Evolutionary conservation across 2,113 vertebrate species (phyloP), one percentile per base, ranked within the genome.

Genomic region (Myrmecobius fasciatus): DNA sequence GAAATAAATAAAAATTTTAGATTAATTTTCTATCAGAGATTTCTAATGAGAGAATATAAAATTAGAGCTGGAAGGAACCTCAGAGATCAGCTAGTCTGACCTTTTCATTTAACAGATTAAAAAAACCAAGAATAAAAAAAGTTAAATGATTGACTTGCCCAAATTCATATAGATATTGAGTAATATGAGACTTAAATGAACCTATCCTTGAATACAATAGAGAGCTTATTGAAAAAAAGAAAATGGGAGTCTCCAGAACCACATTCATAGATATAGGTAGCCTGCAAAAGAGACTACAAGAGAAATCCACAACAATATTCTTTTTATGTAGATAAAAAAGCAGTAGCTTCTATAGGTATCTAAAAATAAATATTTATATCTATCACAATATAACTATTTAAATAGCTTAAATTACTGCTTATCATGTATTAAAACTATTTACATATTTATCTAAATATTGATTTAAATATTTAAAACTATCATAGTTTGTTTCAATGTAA

Each of bases 1-100:
- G n/a, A n/a, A n/a, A n/a, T n/a, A n/a, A n/a, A n/a, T n/a, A n/a
- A n/a, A n/a, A n/a, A n/a, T n/a, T n/a, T n/a, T n/a, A n/a, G n/a
- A n/a, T n/a, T n/a, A n/a, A n/a, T n/a, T n/a, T n/a, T n/a, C n/a
- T n/a, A n/a, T n/a, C n/a, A n/a, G n/a, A n/a, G n/a, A n/a, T n/a
- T n/a, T n/a, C n/a, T n/a, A n/a, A n/a, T n/a, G n/a, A n/a, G 53
- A 47, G 47, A 36, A 17, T 47, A 9, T 49, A 89, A 91, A 54
- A 83, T 83, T 0, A 47, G 52, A 52, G 14, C 89, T n/a, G 11
- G 0, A 53, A n/a, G 53, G 8, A 31, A 8, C 36, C 49, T 31
- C 53, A n/a, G 0, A 12, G 0, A 1, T 25, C 0, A 0, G 25
- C 48, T 89, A 25, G 17, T 7, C 47, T 56, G 48, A 26, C 36